phyloP scores from a whole-genome alignment of 2,888 invertebrate species.

The Lissocephala sabroskyi region DNA sequence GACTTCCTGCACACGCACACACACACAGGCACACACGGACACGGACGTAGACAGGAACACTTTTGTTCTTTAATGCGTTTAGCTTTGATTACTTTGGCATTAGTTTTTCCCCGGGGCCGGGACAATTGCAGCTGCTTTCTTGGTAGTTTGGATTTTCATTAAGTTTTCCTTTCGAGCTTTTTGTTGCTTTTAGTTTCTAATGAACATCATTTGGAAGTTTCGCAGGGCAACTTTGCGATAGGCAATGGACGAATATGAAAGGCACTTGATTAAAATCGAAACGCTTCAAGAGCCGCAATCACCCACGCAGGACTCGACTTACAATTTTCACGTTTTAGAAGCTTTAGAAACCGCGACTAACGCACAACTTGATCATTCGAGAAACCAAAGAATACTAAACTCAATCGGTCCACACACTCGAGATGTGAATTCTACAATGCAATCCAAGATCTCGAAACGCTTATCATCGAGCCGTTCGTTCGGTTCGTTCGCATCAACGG shows the following conservation, averaged over 20 bases:
- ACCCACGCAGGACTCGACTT: no score
- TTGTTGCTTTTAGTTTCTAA: no score
- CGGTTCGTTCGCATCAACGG: slow-evolving; percentile 3
- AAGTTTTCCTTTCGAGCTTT: no score
- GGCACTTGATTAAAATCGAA: no score
- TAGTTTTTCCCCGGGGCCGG: slow-evolving; percentile 33
- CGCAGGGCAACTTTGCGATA: no score
- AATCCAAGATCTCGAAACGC: slow-evolving; percentile 19
- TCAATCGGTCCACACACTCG: slow-evolving; percentile 10
- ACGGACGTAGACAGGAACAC: no score
- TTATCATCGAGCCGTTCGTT: slow-evolving; percentile 26
- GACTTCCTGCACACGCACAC: slow-evolving; percentile 49
- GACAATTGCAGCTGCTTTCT: slow-evolving; percentile 2
- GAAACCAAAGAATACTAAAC: slow-evolving; percentile 24
- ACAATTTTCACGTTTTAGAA: no score
- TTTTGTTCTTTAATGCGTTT: slow-evolving; percentile 35
- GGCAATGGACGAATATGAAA: no score
- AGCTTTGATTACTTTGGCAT: slow-evolving; percentile 52
- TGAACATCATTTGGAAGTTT: no score
- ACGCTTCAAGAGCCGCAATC: no score
- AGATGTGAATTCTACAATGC: slow-evolving; percentile 15
- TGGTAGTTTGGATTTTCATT: slow-evolving; percentile 42
- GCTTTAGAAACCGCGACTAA: no score
- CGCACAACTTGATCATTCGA: background rate
- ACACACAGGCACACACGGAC: no score